These are phyloP conservation scores for Ophion costatus DNA, from an alignment of 2,888 invertebrate genomes.

Conservation along the genomic window DNA sequence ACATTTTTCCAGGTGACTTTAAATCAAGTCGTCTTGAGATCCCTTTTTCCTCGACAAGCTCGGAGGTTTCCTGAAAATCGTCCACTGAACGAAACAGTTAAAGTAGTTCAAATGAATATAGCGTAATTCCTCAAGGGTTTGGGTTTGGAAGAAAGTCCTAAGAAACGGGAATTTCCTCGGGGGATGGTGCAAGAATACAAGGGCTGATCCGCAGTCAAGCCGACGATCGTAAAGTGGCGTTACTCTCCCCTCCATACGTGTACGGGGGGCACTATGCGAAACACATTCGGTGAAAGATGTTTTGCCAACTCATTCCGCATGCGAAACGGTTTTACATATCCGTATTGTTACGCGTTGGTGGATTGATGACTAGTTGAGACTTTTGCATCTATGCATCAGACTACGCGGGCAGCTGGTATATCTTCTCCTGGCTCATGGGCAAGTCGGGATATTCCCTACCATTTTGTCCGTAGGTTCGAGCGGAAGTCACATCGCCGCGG, in stretches of 20 bases:
- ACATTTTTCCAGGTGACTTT: neutral
- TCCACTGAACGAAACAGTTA: neutral
- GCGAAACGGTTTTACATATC: slow-evolving; percentile 65
- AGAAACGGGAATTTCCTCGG: neutral
- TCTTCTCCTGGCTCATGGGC: neutral
- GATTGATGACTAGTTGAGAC: slow-evolving; percentile 60
- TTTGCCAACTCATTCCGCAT: slow-evolving; percentile 60
- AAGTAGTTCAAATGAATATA: neutral
- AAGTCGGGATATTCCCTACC: slow-evolving; percentile 23
- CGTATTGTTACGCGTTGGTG: slow-evolving; percentile 52
- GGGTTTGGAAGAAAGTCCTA: neutral
- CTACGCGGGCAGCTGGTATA: neutral
- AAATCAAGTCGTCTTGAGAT: neutral
- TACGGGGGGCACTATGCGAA: neutral
- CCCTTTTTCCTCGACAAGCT: neutral
- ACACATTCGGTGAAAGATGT: slow-evolving; percentile 46
- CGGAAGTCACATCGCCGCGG: slow-evolving; percentile 55
- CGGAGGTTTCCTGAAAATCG: neutral
- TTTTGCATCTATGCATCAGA: slow-evolving; percentile 44
- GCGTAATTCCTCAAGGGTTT: neutral
- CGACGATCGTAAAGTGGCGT: neutral
- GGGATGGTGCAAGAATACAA: neutral
- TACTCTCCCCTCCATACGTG: neutral
- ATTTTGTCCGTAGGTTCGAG: slow-evolving; percentile 42
- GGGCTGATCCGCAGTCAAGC: neutral